Base-by-base conservation (phyloP, 2,888 invertebrate species). In the Ennomos quercinarius region DNA sequence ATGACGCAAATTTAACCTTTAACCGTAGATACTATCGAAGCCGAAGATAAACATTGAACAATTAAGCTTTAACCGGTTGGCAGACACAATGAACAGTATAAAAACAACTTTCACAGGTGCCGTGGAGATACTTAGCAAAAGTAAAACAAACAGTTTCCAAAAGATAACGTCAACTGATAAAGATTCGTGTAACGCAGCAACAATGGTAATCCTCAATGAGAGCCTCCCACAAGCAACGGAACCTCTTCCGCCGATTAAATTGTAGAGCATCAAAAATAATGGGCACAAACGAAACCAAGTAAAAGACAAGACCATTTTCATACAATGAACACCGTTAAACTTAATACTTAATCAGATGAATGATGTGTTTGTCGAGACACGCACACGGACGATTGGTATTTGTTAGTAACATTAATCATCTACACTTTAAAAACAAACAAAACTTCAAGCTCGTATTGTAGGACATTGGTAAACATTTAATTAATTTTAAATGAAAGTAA, bases 221-320 rank as follows among this genome's bases (percentile, higher is more conserved):
- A 81, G 68, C 72, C 78, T 86, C 84, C 78, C 84, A 83, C 84
- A 77, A 69, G 70, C 85, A 88, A 87, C 87, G 84, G 87, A 84
- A 87, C 79, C 77, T 75, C 81, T 83, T 87, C 88, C 86, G 84
- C 81, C 77, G 80, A 80, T 86, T 85, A 81, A 78, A 78, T 80
- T 76, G 76, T 80, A 71, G 80, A 81, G 76, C 82, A 78, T 80
- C 78, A 77, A 83, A 86, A 81, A 77, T 80, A 82, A 84, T 81
- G 78, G 76, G 70, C 67, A 73, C 78, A 81, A 83, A 81, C 76
- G 78, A 80, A 84, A 78, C 73, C 72, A 78, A 83, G 76, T 76
- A 78, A 81, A 81, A 78, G 67, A 74, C 50, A 42, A 48, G 51
- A 61, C 68, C 73, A 79, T 80, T 75, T 77, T 76, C 73, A 72